Evolutionary conservation across 2,888 invertebrate species (phyloP).

Genomic region (Pseudococcus jackbeardsleyi): DNA sequence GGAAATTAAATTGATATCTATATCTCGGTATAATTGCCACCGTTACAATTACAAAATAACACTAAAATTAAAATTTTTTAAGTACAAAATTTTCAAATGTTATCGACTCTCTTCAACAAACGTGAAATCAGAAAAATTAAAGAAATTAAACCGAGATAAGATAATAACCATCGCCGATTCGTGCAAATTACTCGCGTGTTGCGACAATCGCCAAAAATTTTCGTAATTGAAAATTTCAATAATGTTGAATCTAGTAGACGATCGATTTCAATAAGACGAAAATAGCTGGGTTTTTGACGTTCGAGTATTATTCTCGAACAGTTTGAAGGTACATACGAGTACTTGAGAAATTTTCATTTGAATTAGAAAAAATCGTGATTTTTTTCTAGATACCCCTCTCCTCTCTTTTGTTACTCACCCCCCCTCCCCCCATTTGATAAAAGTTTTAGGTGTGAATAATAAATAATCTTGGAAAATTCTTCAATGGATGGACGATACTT

Average conservation of each 20-base stretch:
- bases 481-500: no score
- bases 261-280: neutral
- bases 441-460: no score
- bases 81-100: constrained; percentile 39
- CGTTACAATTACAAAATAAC: neutral
- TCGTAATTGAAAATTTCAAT: neutral
- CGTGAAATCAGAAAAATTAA: constrained; percentile 45
- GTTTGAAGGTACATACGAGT: no score
- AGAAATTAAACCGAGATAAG: constrained; percentile 53
- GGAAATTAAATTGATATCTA: constrained; percentile 34
- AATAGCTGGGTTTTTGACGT: neutral
- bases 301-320: no score
- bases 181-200: neutral
- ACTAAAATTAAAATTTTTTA: constrained; percentile 34
- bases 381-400: no score
- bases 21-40: constrained; percentile 15
- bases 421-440: no score
- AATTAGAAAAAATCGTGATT: no score
- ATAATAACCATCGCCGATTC: constrained; percentile 32
- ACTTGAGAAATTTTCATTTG: no score
- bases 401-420: no score
- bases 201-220: neutral
- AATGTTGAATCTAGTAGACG: neutral
- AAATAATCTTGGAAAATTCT: no score
- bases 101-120: constrained; percentile 45